Evolutionary conservation across 2,797 vertebrate species (phyloP).

Genomic region (Galagoides demidoff): DNA sequence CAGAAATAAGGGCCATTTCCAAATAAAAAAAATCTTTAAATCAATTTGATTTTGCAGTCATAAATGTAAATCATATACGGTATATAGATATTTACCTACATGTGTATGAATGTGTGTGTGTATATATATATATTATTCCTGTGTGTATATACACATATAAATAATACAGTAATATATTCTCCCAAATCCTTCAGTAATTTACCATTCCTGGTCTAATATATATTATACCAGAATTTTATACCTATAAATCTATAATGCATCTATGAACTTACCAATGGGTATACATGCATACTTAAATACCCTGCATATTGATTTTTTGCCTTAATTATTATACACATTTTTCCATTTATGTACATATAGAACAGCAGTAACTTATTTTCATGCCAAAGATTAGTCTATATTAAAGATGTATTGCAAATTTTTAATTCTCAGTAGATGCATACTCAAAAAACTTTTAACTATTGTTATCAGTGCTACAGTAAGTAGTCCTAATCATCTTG

Average conservation of each 20-base stretch:
- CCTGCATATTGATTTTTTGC: neutral
- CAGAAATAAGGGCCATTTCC: neutral
- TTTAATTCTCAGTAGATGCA: neutral
- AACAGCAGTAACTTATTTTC: neutral
- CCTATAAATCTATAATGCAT: neutral
- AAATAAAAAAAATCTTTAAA: constrained; percentile 4
- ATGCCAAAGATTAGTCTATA: neutral
- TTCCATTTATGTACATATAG: neutral
- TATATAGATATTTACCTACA: too few species aligned
- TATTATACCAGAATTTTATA: neutral
- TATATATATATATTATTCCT: too few species aligned
- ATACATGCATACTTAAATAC: neutral
- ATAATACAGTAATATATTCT: neutral
- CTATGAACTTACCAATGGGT: neutral
- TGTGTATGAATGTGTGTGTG: too few species aligned
- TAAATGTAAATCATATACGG: neutral
- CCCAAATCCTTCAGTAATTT: neutral
- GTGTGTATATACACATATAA: neutral
- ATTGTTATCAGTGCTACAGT: neutral
- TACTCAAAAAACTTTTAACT: neutral
- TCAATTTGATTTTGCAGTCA: neutral
- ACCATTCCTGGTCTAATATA: neutral
- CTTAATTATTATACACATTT: neutral
- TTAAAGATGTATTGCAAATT: neutral
- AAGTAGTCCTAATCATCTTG: neutral